Percentiles rank a stretch among this genome's conserved stretches.
These are phyloP conservation scores for Barypeithes pellucidus DNA, from an alignment of 2,888 invertebrate genomes.

Conservation along the genomic window DNA sequence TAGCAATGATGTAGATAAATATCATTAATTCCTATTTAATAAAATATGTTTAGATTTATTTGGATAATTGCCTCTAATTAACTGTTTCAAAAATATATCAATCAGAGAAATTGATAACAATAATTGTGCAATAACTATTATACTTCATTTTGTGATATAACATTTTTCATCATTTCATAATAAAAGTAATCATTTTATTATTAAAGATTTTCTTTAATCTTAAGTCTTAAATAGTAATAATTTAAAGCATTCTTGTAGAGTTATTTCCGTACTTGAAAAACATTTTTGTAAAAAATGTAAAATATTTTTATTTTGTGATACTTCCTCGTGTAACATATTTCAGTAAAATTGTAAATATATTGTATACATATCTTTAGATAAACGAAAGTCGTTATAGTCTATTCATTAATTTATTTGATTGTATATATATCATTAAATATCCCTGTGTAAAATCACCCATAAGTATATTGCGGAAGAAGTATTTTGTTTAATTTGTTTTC, in stretches of 20 bases:
- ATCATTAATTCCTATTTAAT: background rate
- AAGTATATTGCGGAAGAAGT: constrained; percentile 4
- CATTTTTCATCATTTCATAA: constrained; percentile 3
- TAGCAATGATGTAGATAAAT: too few species aligned
- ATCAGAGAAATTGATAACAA: constrained; percentile 28
- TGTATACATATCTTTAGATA: constrained; percentile 43
- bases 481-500: too few species aligned
- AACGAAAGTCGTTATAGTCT: constrained; percentile 7
- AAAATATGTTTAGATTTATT: background rate
- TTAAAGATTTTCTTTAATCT: background rate
- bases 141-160: constrained; percentile 34
- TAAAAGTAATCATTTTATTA: background rate
- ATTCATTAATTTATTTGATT: constrained; percentile 33
- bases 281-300: constrained; percentile 29
- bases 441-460: constrained; percentile 43
- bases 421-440: constrained; percentile 26
- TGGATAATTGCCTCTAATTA: constrained; percentile 2
- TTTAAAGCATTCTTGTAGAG: background rate
- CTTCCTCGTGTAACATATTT: constrained; percentile 38
- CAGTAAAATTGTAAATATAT: constrained; percentile 32
- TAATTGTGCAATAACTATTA: constrained; percentile 41
- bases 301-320: constrained; percentile 47
- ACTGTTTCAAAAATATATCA: constrained; percentile 22
- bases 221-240: background rate
- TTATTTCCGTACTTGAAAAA: constrained; percentile 3